Conservation (phyloP, 2,888 invertebrate genomes). For the Halictus quadricinctus region DNA sequence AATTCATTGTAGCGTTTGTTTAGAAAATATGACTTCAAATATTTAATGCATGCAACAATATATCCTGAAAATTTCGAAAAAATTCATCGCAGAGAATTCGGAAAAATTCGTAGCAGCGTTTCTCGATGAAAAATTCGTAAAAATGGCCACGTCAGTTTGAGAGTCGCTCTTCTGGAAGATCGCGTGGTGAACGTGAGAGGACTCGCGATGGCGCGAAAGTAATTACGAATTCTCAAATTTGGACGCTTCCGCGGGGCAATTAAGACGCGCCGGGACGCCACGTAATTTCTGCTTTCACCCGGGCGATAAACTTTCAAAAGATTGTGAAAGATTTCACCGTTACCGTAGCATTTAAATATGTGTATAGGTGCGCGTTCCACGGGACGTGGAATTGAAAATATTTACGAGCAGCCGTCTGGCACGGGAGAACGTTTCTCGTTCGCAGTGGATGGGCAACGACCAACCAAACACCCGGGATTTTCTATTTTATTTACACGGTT, state of each 20-base stretch:
- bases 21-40: too few relatives aligned
- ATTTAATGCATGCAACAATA: background rate
- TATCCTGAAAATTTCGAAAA: background rate
- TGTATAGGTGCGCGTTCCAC: background rate
- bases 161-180: background rate
- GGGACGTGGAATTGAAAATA: conserved; percentile 11
- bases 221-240: conserved; percentile 35
- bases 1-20: too few relatives aligned
- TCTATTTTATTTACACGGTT: background rate
- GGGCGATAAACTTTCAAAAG: conserved; percentile 35
- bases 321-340: conserved; percentile 54
- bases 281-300: conserved; percentile 59
- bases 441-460: background rate
- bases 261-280: conserved; percentile 29
- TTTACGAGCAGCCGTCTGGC: conserved; percentile 11
- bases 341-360: conserved; percentile 11
- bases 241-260: conserved; percentile 37
- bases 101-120: background rate
- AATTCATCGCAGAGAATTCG: background rate
- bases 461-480: background rate
- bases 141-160: background rate
- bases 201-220: background rate
- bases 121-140: background rate
- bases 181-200: background rate
- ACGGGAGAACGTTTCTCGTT: background rate